Conservation (phyloP, 2,888 invertebrate species). For the Synanthedon myopaeformis region DNA sequence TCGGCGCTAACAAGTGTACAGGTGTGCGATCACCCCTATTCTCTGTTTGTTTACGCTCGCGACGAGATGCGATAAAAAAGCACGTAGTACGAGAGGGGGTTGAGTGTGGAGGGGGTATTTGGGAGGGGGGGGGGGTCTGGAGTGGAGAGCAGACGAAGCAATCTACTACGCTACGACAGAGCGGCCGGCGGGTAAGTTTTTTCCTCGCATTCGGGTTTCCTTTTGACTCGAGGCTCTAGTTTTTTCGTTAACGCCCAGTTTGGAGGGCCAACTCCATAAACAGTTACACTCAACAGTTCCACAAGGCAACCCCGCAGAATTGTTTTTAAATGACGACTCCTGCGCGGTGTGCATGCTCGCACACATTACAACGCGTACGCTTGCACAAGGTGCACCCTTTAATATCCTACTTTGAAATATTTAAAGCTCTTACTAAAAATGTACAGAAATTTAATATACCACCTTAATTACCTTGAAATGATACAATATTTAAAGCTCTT, state of each 20-base stretch:
- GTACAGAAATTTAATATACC: too few species aligned
- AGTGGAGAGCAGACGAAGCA: constrained; percentile 11
- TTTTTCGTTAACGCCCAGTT: constrained; percentile 58
- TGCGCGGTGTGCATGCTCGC: constrained; percentile 25
- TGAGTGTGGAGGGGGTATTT: constrained; percentile 6
- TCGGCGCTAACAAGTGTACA: too few species aligned
- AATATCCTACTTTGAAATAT: neutral
- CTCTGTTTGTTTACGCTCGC: constrained; percentile 28
- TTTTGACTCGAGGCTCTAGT: constrained; percentile 46
- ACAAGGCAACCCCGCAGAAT: constrained; percentile 64
- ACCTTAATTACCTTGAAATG: too few species aligned
- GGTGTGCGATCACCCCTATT: too few species aligned
- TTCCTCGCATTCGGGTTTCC: constrained; percentile 48
- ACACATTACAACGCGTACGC: constrained; percentile 19
- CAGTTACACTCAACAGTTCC: constrained; percentile 39
- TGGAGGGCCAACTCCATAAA: constrained; percentile 61
- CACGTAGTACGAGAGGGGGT: constrained; percentile 43
- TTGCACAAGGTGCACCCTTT: constrained; percentile 13
- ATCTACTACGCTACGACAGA: constrained; percentile 46
- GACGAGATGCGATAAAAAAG: constrained; percentile 24
- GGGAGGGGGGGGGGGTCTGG: constrained; percentile 13
- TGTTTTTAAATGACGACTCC: constrained; percentile 56
- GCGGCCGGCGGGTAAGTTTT: constrained; percentile 21
- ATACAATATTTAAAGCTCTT: too few species aligned
- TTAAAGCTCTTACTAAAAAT: too few species aligned